Evolutionary conservation across 2,113 vertebrate species (phyloP), one percentile per base, ranked within the genome.

Genomic region (Triplophysa dalaica): DNA sequence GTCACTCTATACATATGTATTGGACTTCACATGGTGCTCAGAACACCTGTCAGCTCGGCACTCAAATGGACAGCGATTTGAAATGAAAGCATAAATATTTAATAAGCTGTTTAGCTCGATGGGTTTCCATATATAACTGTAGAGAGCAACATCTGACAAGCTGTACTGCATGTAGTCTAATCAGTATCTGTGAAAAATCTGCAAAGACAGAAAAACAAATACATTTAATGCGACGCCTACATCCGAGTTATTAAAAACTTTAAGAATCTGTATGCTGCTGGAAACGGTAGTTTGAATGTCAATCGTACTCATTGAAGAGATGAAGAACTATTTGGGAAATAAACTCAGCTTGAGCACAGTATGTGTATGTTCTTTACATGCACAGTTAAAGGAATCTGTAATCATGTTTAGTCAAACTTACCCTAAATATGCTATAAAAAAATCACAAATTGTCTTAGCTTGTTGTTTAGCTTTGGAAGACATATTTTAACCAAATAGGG

Each of bases 41-140:
- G 50, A 70, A 75, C 65, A 70, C 63, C 72, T 84, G 70, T 62
- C 77, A 73, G 33, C 29, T 60, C 60, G 29, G 19, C 74, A 68
- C 41, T 62, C 11, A 54, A 66, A 79, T 76, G 45, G 65, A 84
- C 64, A 70, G n/a, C 72, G 80, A 83, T 83, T 43, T 85, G 75
- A 54, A 60, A 56, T 22, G 29, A 65, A 64, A 52, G 11, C 54
- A 85, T 84, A 84, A 81, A 82, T 84, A 82, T 83, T 82, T 81
- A 75, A 83, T 60, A 78, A 29, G 48, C 66, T 79, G 65, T 79
- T 74, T 81, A 78, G 50, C 63, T 81, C 74, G 52, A 54, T 75
- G 29, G 60, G n/a, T 64, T 73, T 80, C 45, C 61, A 22, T 64
- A 63, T 65, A 43, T 80, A 74, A 74, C 68, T 65, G 45, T 22